Evolutionary conservation across 2,113 vertebrate genomes (phyloP).

Genomic region (Polyodon spathula): DNA sequence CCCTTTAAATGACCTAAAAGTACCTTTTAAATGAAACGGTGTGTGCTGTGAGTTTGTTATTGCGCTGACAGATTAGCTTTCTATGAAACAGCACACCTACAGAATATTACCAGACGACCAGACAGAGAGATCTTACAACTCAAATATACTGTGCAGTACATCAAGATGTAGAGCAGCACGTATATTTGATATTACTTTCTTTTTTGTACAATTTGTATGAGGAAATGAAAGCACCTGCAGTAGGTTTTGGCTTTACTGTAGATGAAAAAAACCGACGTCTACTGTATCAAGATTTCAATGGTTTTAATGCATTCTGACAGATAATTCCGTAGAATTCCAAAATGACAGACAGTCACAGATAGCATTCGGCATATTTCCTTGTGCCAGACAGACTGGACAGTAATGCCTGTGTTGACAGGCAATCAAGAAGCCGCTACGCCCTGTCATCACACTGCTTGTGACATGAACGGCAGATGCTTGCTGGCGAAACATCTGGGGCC

Average conservation of each 20-base stretch:
- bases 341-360: constrained; percentile 18
- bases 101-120: too few species aligned
- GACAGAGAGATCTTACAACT: too few species aligned
- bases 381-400: constrained; percentile 5
- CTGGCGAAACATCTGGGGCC: constrained; percentile 20
- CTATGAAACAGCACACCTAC: too few species aligned
- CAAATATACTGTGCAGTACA: too few species aligned
- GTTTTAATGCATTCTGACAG: constrained; percentile 17
- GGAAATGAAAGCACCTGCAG: too few species aligned
- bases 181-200: too few species aligned
- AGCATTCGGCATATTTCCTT: constrained; percentile 10
- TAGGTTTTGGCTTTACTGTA: background rate
- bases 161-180: too few species aligned
- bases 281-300: background rate
- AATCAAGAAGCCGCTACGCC: background rate
- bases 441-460: constrained; percentile 4
- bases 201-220: too few species aligned
- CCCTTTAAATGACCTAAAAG: too few species aligned
- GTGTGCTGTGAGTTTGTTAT: too few species aligned
- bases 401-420: constrained; percentile 16
- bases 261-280: background rate
- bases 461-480: constrained; percentile 20
- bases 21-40: too few species aligned
- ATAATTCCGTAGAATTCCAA: constrained; percentile 8
- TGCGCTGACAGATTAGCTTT: too few species aligned